Evolutionary conservation across 2,797 vertebrate genomes (phyloP), one percentile per base, ranked within the genome.

Genomic region (Acipenser transmontanus): DNA sequence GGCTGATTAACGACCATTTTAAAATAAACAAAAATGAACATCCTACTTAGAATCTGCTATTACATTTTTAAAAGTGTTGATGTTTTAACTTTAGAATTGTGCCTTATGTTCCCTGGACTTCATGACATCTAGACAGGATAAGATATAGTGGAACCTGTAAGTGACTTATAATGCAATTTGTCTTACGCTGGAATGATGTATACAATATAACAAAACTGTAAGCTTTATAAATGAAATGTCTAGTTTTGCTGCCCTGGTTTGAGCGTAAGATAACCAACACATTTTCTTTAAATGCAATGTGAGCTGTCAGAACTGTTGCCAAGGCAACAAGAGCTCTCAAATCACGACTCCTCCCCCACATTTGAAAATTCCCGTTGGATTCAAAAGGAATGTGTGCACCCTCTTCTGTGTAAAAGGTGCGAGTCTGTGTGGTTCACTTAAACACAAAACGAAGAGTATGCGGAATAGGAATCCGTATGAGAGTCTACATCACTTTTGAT

Each of bases 251-350:
- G 34, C 34, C 4, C 34, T 3, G 34, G 34, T 34, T 34, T 34
- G 34, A 34, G 4, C 34, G 4, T 76, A 74, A 76, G 68, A 72
- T 69, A 73, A 79, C 68, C 64, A 68, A 80, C 74, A 77, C 80
- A 83, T 3, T 7, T n/a, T 57, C 2, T 57, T 57, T 13, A 57
- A 6, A 57, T n/a, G 9, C 50, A 57, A 11, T 57, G n/a, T 1
- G 54, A n/a, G 77, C 84, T 82, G 77, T 78, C 70, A 74, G 76
- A 77, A 79, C 70, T 67, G 84, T 86, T 82, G 78, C 86, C 83
- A 84, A 76, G 82, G 83, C 82, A 87, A 87, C 83, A 62, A 67
- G 62, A 75, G 68, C 70, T 76, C 70, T 74, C 69, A 76, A 76
- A 80, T 74, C 66, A 73, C 65, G 20, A 65, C 71, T 72, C 64